A percentile compares a stretch with the other conserved stretches of the same genome.
These are phyloP conservation scores for Urocitellus parryii DNA, from an alignment of 2,113 vertebrate species.

Conservation along the genomic window DNA sequence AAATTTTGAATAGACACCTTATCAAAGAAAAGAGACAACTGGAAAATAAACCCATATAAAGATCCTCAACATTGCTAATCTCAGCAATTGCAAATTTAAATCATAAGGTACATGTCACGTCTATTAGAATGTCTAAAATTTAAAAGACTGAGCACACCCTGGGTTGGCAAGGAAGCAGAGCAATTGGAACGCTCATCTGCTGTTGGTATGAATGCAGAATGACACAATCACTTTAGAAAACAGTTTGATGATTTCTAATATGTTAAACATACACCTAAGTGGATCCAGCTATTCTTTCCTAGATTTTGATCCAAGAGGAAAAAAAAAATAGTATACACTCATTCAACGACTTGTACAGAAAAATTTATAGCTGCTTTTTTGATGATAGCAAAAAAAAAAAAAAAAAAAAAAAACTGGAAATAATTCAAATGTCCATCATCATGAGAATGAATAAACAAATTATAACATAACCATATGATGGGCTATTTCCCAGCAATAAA, in stretches of 20 bases:
- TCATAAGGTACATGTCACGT: neutral
- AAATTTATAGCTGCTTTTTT: neutral
- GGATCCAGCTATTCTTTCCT: neutral
- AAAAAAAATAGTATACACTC: neutral
- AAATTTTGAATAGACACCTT: neutral
- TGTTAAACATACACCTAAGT: neutral
- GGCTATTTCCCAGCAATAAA: neutral
- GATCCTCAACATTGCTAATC: neutral
- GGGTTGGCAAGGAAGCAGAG: neutral
- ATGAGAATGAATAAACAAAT: neutral
- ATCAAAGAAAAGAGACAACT: neutral
- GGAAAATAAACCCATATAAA: neutral
- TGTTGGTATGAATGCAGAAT: neutral
- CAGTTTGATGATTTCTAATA: neutral
- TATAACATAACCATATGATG: neutral
- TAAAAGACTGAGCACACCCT: neutral
- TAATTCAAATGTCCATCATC: neutral
- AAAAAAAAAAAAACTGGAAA: conserved; percentile 14
- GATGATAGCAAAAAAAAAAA: neutral
- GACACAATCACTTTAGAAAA: neutral
- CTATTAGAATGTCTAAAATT: conserved; percentile 24
- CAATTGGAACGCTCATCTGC: neutral
- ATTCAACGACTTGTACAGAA: neutral
- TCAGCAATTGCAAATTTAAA: neutral
- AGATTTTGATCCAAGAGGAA: neutral